Percentiles rank a stretch among this genome's conserved stretches.
These are phyloP conservation scores for Botrylloides violaceus DNA, from an alignment of 23 tunicate genomes.

Conservation along the genomic window DNA sequence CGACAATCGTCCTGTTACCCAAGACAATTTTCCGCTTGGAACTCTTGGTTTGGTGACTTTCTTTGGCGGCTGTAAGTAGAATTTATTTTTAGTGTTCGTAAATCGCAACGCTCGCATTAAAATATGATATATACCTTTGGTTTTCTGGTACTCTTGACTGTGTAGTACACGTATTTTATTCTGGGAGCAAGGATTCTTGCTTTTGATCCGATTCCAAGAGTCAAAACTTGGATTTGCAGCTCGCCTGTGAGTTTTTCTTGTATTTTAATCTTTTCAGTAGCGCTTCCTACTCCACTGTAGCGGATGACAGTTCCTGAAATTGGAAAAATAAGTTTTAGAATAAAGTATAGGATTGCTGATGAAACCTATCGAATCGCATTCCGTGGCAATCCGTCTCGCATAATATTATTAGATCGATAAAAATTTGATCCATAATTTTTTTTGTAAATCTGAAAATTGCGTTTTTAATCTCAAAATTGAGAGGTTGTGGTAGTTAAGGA, in stretches of 20 bases:
- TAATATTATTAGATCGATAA: not conserved
- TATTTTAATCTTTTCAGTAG: constrained; percentile 42
- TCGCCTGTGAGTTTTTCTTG: constrained; percentile 7
- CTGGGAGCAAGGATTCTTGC: constrained; percentile 50
- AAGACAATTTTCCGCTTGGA: constrained; percentile 20
- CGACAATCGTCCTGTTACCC: constrained; percentile 90
- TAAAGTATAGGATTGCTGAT: not conserved
- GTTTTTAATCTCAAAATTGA: not conserved
- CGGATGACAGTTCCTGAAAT: constrained; percentile 55
- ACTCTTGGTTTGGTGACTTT: not conserved
- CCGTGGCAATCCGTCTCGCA: not conserved
- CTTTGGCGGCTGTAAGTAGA: not conserved
- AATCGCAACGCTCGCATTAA: too few species aligned
- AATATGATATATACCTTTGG: too few species aligned
- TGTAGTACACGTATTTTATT: constrained; percentile 60
- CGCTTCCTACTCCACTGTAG: constrained; percentile 63
- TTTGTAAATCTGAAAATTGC: not conserved
- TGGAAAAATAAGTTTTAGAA: not conserved
- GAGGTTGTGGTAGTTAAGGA: not conserved
- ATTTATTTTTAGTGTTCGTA: too few species aligned
- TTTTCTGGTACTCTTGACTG: too few species aligned
- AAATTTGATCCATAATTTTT: not conserved
- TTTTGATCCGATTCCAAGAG: constrained; percentile 57
- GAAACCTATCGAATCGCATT: not conserved
- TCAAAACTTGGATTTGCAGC: constrained; percentile 39